Evolutionary conservation across 2,797 vertebrate species (phyloP), one percentile per base, ranked within the genome.

Genomic region (Zenarchopterus dispar): DNA sequence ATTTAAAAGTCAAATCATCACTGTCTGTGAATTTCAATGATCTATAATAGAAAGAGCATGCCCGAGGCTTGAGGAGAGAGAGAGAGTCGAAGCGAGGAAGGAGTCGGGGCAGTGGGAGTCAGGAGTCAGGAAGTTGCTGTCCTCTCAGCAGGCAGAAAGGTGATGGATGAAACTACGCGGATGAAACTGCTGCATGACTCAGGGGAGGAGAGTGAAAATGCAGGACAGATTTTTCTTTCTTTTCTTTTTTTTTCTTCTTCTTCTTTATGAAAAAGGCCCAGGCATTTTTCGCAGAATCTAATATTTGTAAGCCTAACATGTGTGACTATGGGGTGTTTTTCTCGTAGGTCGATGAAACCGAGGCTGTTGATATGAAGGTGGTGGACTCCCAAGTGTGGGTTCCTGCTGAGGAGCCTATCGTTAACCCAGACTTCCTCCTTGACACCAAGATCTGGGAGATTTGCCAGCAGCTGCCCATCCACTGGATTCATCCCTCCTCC

Each of bases 391-490:
- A 95, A 82, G 93, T 97, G 87, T 99, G 97, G 97, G 92, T 99
- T 67, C 96, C 97, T 36, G 94, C 93, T 3, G 94, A 97, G 89
- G 94, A 96, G 70, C 95, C 97, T 56, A 95, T 98, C 83, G 91
- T 94, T 90, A 96, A 96, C 86, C 92, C 90, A 57, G 94, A 94
- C 54, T 98, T 99, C 90, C 94, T 99, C 75, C 94, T 94, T 71
- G 91, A 91, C 85, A 97, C 97, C 83, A 97, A 94, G 88, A 97
- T 99, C 84, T 95, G 95, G 91, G 96, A 98, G 85, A 93, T 98
- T 70, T 99, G 97, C 90, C 93, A 94, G 83, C 95, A 97, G 1
- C 89, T 97, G 78, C 96, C 95, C 72, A 93, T 96, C 79, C 96
- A 98, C 88, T 99, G 97, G 97, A 97, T 98, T 73, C 94, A 96